Evolutionary conservation across 2,797 vertebrate species (phyloP).

Genomic region (Podarcis lilfordi): DNA sequence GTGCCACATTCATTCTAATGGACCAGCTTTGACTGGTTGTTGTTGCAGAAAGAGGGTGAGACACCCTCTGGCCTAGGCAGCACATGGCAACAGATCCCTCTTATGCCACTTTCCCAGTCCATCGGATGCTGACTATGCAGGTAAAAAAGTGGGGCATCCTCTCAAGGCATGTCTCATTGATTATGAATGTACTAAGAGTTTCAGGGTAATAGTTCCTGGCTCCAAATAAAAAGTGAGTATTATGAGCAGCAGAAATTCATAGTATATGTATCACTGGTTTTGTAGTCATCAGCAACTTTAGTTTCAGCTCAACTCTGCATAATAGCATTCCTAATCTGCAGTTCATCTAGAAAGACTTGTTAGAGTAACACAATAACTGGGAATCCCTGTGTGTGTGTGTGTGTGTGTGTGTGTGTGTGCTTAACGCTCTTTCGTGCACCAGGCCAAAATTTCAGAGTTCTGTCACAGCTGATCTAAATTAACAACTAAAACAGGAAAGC

Average conservation of each 20-base stretch:
- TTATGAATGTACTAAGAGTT: slow-evolving; percentile 1
- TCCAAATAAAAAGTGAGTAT: background rate
- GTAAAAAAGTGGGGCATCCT: background rate
- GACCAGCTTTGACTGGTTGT: no score
- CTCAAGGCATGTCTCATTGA: background rate
- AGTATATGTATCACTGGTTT: background rate
- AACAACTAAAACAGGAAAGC: slow-evolving; percentile 58
- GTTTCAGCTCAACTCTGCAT: background rate
- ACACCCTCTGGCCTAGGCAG: no score
- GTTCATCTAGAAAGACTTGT: background rate
- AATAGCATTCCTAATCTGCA: background rate
- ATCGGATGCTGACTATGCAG: background rate
- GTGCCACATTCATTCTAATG: no score
- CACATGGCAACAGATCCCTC: no score
- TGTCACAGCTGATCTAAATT: slow-evolving; percentile 54
- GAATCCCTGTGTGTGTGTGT: background rate
- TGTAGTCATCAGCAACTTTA: background rate
- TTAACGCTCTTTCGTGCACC: background rate
- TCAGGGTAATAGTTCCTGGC: background rate
- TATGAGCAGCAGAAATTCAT: background rate
- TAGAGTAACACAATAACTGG: background rate
- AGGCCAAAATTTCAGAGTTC: background rate
- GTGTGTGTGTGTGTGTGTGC: background rate
- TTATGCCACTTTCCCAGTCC: background rate
- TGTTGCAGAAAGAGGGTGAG: no score